A percentile compares a stretch with the other conserved stretches of the same genome.
Evolutionary conservation across 2,888 invertebrate genomes (phyloP).

Genomic region (Rhamnusium bicolor): DNA sequence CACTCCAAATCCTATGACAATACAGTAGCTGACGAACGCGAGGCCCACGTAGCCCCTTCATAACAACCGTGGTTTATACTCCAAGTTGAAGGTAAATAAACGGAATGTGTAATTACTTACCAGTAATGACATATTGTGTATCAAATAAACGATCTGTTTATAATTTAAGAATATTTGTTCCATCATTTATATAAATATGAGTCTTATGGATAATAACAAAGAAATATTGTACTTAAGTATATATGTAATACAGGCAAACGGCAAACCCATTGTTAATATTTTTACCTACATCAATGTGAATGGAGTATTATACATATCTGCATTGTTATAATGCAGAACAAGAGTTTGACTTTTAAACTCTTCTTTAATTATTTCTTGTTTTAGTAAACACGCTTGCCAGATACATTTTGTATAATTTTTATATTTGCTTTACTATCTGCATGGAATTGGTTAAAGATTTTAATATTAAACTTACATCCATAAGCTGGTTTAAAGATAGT

Average conservation of each 20-base stretch:
- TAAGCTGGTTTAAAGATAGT: too few species aligned
- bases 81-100: slow-evolving; percentile 57
- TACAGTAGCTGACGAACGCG: slow-evolving; percentile 68
- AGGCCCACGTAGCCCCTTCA: slow-evolving; percentile 51
- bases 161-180: slow-evolving; percentile 50
- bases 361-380: too few species aligned
- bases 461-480: too few species aligned
- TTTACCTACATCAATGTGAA: too few species aligned
- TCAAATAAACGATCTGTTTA: slow-evolving; percentile 53
- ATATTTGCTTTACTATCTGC: too few species aligned
- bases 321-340: too few species aligned
- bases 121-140: slow-evolving; percentile 56
- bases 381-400: too few species aligned
- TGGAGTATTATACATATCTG: too few species aligned
- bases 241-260: neutral
- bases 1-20: slow-evolving; percentile 71
- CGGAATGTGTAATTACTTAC: slow-evolving; percentile 61
- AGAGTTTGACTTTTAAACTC: too few species aligned
- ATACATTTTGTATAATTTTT: too few species aligned
- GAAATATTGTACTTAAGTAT: neutral
- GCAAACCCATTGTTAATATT: too few species aligned
- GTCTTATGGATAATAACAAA: neutral
- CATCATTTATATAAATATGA: neutral
- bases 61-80: slow-evolving; percentile 40
- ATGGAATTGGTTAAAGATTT: too few species aligned